Base-by-base conservation (phyloP, 2,113 vertebrate species). In the Neopipo cinnamomea region DNA sequence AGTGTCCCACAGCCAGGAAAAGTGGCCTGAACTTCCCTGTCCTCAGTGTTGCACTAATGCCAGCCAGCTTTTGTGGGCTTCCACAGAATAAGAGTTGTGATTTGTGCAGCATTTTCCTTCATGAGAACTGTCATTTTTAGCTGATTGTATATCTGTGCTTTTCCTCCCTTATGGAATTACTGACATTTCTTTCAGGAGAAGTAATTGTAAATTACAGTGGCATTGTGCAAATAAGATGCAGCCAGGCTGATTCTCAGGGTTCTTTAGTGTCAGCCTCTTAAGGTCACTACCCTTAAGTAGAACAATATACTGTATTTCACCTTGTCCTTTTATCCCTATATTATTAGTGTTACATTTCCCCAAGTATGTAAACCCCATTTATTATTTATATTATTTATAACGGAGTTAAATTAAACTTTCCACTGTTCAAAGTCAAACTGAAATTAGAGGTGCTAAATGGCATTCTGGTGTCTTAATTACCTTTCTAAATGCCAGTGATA, bases 261-360 rank as follows among this genome's bases (percentile, higher is more conserved):
- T 53, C 33, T 68, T 56, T 20, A 11, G 18, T 22, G 3, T 24
- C 63, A 35, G 7, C 41, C 22, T 68, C 53, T 47, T 44, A 33
- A 53, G 21, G 17, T 73, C 59, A 2, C n/a, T 75, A 12, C 12
- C 11, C 39, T 85, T 37, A 25, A 7, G 12, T 13, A 81, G 39
- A 89, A 27, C 23, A 50, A 1, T 39, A 9, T 4, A 44, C 28
- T 82, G 59, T 5, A 82, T 93, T 92, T 53, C 75, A 84, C 6
- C 47, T 77, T 5, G 12, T 2, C 1, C 8, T 55, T 85, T 59
- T 65, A 58, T n/a, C n/a, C 33, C 62, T n/a, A 0, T 41, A 24
- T 44, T 85, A 18, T 22, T 71, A 83, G 24, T 66, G 22, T 6
- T 67, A 4, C 11, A 8, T 82, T 74, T 90, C 8, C 50, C 28